Percentiles rank a stretch among this genome's conserved stretches.
Conservation (phyloP, 2,113 vertebrate genomes). For the Thalassoma bifasciatum region DNA sequence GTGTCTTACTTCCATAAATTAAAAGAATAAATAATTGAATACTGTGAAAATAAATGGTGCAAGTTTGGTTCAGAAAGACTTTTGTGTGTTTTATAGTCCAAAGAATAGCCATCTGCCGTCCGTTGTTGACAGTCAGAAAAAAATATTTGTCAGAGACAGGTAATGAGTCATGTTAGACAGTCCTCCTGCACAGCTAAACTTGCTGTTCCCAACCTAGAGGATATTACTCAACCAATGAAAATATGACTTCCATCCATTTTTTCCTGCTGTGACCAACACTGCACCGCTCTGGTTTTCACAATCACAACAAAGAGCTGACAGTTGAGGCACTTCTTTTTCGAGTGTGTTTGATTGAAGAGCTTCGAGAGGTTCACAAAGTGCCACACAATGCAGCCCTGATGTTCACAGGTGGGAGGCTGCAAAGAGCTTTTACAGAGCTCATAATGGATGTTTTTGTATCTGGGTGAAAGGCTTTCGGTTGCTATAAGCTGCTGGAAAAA, state of each 20-base stretch:
- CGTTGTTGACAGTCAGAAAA: too few species aligned
- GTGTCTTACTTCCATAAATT: too few species aligned
- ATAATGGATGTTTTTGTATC: conserved; percentile 11
- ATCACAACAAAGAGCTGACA: conserved; percentile 11
- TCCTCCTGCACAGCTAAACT: too few species aligned
- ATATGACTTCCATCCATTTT: neutral
- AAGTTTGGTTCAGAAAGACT: too few species aligned
- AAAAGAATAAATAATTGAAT: too few species aligned
- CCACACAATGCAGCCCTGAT: conserved; percentile 4
- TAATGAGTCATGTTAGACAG: too few species aligned
- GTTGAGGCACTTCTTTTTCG: neutral
- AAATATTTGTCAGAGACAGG: too few species aligned
- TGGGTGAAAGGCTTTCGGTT: neutral
- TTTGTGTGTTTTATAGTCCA: too few species aligned
- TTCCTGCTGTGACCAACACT: too few species aligned
- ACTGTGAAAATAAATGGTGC: too few species aligned
- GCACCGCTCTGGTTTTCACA: neutral
- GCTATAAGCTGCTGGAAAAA: neutral
- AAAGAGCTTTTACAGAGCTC: conserved; percentile 13
- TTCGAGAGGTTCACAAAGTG: conserved; percentile 12
- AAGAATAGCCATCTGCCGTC: too few species aligned
- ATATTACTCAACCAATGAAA: neutral
- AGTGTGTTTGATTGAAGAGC: conserved; percentile 27
- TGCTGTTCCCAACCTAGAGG: neutral
- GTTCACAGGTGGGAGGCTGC: conserved; percentile 15